Conservation (phyloP, 2,888 invertebrate species). For the Stratiomys singularior region DNA sequence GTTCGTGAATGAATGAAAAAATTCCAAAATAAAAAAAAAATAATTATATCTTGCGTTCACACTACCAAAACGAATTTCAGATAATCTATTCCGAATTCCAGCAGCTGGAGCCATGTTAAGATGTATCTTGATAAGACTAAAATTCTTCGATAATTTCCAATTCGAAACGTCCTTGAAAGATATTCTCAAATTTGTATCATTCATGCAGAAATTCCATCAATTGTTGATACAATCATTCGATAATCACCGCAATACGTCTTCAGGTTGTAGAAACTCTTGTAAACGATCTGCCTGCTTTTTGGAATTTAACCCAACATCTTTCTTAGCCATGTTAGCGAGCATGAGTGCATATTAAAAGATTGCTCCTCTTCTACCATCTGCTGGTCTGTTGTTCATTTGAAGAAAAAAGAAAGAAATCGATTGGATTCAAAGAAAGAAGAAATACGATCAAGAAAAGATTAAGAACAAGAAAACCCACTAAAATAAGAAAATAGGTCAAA, state of each 20-base stretch:
- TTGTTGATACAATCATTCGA: neutral
- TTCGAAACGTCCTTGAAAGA: slow-evolving; percentile 27
- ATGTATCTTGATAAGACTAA: too few species aligned
- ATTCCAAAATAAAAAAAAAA: too few species aligned
- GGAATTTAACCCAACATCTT: neutral
- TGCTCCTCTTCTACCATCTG: neutral
- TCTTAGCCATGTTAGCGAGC: neutral
- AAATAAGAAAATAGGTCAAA: slow-evolving; percentile 37
- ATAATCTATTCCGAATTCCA: too few species aligned
- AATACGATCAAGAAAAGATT: slow-evolving; percentile 1
- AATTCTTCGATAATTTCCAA: neutral
- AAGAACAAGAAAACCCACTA: slow-evolving; percentile 21
- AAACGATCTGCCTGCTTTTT: too few species aligned
- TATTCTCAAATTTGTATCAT: slow-evolving; percentile 6
- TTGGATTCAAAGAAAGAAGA: neutral
- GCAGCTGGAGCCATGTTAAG: too few species aligned
- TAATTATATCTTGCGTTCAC: too few species aligned
- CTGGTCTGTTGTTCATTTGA: too few species aligned
- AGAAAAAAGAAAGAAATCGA: neutral
- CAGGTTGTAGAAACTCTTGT: too few species aligned
- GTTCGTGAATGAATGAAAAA: too few species aligned
- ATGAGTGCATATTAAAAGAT: neutral
- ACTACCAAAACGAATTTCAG: too few species aligned
- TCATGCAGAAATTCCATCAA: neutral
- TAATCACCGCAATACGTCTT: neutral